Evolutionary conservation across 2,113 vertebrate genomes (phyloP), one percentile per base, ranked within the genome.

Genomic region (Psephotus haematonotus): DNA sequence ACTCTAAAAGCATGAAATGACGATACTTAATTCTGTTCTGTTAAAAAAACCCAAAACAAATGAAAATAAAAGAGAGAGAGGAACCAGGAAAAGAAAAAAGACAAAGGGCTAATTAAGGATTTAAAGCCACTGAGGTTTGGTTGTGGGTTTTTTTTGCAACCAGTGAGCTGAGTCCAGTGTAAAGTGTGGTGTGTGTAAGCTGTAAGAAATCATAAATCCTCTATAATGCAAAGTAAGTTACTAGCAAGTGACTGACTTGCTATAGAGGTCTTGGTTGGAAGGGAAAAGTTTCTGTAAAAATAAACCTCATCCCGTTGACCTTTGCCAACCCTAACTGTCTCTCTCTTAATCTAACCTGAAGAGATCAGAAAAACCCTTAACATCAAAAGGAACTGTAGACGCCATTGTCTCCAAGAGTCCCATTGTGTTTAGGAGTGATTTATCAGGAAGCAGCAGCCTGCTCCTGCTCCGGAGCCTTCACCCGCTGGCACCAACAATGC

Each of bases 401-500:
- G 35, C 22, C 3, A 18, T 92, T 90, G 82, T 96, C 53, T 96
- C n/a, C 13, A 46, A 4, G 69, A 79, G 85, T 43, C 75, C 80
- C 88, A 75, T 94, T 95, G 95, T 96, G 81, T 14, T 90, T 6
- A 11, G 84, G 46, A 65, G 86, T 88, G 97, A 96, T 98, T 98
- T 94, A 97, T 97, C 59, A 55, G 60, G 18, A 82, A 87, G 72
- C 75, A 75, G 46, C 83, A 63, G 86, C 81, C 91, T 52, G 80
- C 69, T 65, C 60, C 95, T 52, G 88, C 82, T 83, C 90, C 3
- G 92, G 97, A 98, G 97, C 97, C 97, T 95, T 97, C 97, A 93
- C 97, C 98, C 17, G 89, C 97, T 97, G 97, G 91, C 97, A 94
- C 83, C 89, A 83, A 91, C 79, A 92, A 93, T 97, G 79, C 39